A percentile compares a stretch with the other conserved stretches of the same genome.
phyloP scores from a whole-genome alignment of 2,797 vertebrate genomes.

The Poliocrania exsul region DNA sequence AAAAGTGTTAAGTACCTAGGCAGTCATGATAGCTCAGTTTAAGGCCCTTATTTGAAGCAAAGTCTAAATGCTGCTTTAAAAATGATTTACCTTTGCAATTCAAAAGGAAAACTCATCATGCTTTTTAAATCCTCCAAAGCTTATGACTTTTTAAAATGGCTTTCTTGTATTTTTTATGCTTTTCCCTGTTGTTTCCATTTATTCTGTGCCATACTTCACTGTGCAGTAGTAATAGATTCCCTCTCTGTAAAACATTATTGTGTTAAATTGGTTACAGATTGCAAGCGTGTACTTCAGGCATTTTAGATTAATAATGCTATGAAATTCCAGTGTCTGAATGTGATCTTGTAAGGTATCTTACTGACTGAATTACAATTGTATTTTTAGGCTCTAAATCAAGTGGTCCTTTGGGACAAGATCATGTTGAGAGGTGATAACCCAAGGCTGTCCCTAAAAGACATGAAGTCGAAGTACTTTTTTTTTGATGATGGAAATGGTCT shows the following conservation, averaged over 20 bases:
- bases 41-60: not conserved
- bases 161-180: not conserved
- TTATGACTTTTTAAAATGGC: not conserved
- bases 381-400: constrained; percentile 92
- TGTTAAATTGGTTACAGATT: not conserved
- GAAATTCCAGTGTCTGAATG: not conserved
- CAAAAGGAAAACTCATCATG: not conserved
- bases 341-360: not conserved
- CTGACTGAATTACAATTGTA: constrained; percentile 39
- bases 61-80: not conserved
- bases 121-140: not conserved
- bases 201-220: not conserved
- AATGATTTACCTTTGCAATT: not conserved
- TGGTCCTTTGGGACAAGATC: constrained; percentile 98
- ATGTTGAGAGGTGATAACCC: constrained; percentile 92
- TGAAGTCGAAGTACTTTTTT: constrained; percentile 98
- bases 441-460: constrained; percentile 89
- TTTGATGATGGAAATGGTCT: constrained; percentile 98
- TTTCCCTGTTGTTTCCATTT: not conserved
- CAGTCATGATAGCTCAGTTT: not conserved
- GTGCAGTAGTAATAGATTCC: not conserved
- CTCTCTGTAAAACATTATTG: not conserved
- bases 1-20: not conserved
- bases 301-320: not conserved
- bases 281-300: not conserved